Conservation (phyloP, 2,113 vertebrate genomes). For the Callipepla squamata region DNA sequence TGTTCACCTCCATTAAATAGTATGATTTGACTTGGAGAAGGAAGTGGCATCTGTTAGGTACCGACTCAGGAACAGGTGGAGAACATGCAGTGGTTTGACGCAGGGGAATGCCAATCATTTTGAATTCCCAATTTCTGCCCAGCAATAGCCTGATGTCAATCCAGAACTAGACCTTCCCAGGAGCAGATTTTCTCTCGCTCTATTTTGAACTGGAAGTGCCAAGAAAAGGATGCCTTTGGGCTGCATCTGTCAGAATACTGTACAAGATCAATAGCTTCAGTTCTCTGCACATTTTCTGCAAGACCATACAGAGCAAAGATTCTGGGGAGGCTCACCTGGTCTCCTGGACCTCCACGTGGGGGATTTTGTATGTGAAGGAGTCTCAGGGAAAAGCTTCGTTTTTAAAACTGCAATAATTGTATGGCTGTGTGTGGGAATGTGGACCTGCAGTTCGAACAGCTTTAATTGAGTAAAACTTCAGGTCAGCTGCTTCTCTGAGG, state of each 20-base stretch:
- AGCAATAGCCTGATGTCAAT: neutral
- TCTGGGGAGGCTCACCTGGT: neutral
- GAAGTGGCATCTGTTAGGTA: neutral
- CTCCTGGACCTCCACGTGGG: neutral
- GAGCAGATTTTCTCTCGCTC: neutral
- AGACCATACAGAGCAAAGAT: neutral
- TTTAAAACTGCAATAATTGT: neutral
- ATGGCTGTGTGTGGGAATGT: fast-evolving
- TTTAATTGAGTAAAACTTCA: neutral
- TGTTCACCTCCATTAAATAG: neutral
- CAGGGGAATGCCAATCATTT: neutral
- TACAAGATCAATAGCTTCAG: neutral
- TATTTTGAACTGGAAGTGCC: neutral
- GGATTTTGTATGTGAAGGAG: neutral
- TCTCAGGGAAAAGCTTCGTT: neutral
- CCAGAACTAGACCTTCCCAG: neutral
- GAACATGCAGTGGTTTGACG: neutral
- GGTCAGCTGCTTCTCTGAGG: fast-evolving
- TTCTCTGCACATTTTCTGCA: neutral
- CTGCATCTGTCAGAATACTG: neutral
- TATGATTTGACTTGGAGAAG: neutral
- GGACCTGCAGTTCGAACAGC: neutral
- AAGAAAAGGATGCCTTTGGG: neutral
- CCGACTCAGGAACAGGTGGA: neutral
- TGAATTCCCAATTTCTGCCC: neutral